Percentiles rank a stretch among this genome's conserved stretches.
Evolutionary conservation across 2,888 invertebrate species (phyloP).

Genomic region (Galeruca laticollis): DNA sequence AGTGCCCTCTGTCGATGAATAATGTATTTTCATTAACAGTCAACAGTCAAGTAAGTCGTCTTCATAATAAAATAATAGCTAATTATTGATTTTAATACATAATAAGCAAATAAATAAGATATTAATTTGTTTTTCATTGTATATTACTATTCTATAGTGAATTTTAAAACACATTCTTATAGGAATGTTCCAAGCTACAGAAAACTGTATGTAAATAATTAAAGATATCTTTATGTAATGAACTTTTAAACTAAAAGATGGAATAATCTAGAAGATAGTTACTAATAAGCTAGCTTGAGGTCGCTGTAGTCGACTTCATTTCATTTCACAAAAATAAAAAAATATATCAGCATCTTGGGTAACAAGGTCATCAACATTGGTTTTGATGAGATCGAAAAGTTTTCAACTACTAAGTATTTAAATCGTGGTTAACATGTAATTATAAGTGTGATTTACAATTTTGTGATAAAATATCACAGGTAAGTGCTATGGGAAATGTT

Average conservation of each 20-base stretch:
- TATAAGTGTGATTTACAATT: constrained; percentile 43
- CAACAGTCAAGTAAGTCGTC: too few species aligned
- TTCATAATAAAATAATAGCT: too few species aligned
- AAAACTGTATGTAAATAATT: neutral
- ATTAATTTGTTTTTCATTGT: too few species aligned
- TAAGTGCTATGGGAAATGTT: constrained; percentile 38
- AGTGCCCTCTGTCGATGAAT: too few species aligned
- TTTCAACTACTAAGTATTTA: constrained; percentile 50
- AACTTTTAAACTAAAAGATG: neutral
- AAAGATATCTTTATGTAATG: neutral
- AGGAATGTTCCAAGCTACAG: neutral
- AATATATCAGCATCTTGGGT: constrained; percentile 63
- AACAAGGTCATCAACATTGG: constrained; percentile 66
- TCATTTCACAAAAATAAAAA: constrained; percentile 59
- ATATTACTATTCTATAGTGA: too few species aligned
- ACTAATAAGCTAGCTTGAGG: constrained; percentile 35
- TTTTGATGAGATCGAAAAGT: constrained; percentile 53
- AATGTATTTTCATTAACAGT: too few species aligned
- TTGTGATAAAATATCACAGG: constrained; percentile 39
- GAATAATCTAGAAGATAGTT: neutral
- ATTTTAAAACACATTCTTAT: neutral
- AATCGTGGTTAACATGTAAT: constrained; percentile 53
- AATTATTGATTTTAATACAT: too few species aligned
- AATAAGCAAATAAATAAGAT: too few species aligned
- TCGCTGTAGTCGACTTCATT: constrained; percentile 51